phyloP scores from a whole-genome alignment of 2,888 invertebrate genomes.

The Agrotis ipsilon region DNA sequence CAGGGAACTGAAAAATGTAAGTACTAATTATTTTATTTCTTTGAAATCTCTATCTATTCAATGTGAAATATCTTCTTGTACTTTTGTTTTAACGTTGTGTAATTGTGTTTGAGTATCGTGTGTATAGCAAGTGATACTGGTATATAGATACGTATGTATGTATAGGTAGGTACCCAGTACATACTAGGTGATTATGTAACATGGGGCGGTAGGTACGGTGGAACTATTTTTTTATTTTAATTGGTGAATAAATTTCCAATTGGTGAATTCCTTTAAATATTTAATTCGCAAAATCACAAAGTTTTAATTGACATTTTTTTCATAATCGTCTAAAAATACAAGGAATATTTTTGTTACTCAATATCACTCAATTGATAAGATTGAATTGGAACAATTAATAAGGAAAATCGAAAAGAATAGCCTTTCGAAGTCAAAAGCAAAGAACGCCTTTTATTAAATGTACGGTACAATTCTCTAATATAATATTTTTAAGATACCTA shows the following conservation, averaged over 20 bases:
- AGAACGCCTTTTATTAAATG: not conserved
- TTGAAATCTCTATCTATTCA: constrained; percentile 29
- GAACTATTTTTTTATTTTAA: not conserved
- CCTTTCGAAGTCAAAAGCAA: not conserved
- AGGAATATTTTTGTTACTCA: not conserved
- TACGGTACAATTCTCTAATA: too few relatives aligned
- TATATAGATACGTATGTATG: constrained; percentile 23
- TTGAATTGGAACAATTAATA: not conserved
- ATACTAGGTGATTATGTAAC: constrained; percentile 59
- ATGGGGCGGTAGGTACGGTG: not conserved
- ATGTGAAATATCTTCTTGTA: constrained; percentile 24
- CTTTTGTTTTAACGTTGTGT: constrained; percentile 21
- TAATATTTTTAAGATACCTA: too few relatives aligned
- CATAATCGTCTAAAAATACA: not conserved
- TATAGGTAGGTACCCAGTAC: constrained; percentile 34
- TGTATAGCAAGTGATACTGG: constrained; percentile 32
- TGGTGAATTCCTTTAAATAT: too few relatives aligned
- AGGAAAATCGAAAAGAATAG: not conserved
- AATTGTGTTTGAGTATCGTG: constrained; percentile 47
- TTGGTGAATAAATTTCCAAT: not conserved
- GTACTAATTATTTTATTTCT: constrained; percentile 69
- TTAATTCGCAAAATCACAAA: not conserved
- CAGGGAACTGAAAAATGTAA: constrained; percentile 88
- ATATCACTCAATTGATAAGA: not conserved
- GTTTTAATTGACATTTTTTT: not conserved